Evolutionary conservation across 2,797 vertebrate species (phyloP).

Genomic region (Okamejei kenojei): DNA sequence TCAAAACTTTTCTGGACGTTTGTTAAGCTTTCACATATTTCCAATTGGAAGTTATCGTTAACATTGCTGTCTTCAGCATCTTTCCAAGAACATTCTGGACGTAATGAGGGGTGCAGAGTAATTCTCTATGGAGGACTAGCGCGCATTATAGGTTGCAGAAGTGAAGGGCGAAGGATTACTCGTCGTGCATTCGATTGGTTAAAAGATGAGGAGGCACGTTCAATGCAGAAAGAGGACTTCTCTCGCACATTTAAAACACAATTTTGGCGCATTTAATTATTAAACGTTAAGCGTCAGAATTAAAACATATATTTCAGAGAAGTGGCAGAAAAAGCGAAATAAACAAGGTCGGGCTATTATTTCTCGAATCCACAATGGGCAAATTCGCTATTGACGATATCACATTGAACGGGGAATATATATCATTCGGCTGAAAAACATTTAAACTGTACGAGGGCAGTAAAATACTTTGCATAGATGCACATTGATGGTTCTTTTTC

Average conservation of each 20-base stretch:
- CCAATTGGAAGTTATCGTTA: no score
- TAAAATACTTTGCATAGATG: not conserved
- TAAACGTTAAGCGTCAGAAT: not conserved
- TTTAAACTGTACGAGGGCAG: not conserved
- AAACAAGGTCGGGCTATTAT: not conserved
- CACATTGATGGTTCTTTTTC: not conserved
- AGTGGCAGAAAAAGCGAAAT: not conserved
- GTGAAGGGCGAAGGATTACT: no score
- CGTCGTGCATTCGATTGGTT: not conserved
- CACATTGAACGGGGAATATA: not conserved
- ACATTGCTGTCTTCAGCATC: no score
- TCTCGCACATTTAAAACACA: not conserved
- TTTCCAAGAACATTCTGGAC: no score
- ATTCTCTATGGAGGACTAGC: not conserved
- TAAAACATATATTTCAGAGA: not conserved
- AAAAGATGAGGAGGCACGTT: no score
- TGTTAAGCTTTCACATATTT: no score
- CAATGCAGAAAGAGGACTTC: no score
- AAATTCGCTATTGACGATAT: not conserved
- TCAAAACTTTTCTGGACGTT: no score
- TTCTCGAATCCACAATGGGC: not conserved
- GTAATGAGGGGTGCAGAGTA: no score
- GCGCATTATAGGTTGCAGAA: not conserved
- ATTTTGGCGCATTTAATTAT: not conserved
- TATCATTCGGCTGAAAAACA: not conserved